Evolutionary conservation across 2,113 vertebrate genomes (phyloP).

Genomic region (Myotis davidii): DNA sequence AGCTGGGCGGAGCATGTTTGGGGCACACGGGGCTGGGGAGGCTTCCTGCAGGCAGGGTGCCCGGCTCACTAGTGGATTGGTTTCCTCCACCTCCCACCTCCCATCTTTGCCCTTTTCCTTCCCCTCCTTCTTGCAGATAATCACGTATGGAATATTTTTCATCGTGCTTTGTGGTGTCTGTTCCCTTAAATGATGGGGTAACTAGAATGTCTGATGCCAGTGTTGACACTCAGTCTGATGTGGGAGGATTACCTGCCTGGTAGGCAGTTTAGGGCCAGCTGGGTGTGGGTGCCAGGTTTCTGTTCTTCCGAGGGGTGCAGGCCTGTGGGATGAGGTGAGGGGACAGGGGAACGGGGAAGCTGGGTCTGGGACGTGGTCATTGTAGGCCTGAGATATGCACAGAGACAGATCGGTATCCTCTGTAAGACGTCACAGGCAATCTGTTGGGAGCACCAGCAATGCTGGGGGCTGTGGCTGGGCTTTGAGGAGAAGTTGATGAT

Average conservation of each 20-base stretch:
- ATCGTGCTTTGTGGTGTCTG: neutral
- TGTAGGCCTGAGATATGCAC: rapidly evolving
- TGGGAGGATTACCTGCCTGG: neutral
- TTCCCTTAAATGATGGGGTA: neutral
- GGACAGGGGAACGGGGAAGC: neutral
- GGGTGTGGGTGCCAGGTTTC: neutral
- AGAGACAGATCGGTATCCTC: too few species aligned
- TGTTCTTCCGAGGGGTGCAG: too few species aligned
- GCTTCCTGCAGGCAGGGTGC: neutral
- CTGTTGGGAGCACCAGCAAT: neutral
- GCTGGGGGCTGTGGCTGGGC: neutral
- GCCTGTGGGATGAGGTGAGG: too few species aligned
- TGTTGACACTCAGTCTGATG: neutral
- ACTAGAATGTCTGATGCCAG: neutral
- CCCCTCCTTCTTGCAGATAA: neutral
- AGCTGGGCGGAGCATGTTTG: neutral
- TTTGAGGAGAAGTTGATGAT: neutral
- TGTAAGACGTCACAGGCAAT: neutral
- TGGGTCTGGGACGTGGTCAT: neutral
- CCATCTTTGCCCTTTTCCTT: neutral
- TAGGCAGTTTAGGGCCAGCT: neutral
- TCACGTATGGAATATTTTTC: neutral
- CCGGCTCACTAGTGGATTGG: neutral
- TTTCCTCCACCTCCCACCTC: neutral
- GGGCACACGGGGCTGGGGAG: neutral